Conservation (phyloP, 1,140 invertebrate species). For the Neodiprion virginianus region DNA sequence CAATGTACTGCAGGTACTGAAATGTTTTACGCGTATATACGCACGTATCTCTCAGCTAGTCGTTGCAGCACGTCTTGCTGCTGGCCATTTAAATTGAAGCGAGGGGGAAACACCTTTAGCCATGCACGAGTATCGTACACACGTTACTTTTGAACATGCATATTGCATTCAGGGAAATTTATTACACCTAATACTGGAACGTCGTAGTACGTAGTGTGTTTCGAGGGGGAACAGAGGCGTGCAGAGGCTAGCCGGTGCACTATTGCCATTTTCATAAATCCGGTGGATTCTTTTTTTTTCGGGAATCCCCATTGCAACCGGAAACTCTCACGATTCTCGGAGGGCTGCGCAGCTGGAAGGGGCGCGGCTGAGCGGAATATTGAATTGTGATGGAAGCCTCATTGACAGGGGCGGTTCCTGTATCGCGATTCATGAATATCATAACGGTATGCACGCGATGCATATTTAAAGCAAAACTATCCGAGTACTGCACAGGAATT, state of each 20-base stretch:
- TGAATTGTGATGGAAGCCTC: background rate
- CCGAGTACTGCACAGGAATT: background rate
- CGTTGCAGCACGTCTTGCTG: too few species aligned
- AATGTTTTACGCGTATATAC: too few species aligned
- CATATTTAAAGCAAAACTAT: background rate
- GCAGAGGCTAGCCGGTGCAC: background rate
- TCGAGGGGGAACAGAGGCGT: background rate
- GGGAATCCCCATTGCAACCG: slow-evolving; percentile 1
- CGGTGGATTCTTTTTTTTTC: background rate
- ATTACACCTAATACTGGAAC: background rate
- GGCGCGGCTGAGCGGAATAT: slow-evolving; percentile 3
- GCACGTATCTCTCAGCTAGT: too few species aligned
- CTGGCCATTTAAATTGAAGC: too few species aligned
- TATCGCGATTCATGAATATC: background rate
- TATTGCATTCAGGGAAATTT: background rate
- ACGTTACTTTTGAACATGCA: background rate
- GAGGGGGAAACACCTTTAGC: too few species aligned
- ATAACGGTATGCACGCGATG: background rate
- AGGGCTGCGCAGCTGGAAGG: background rate
- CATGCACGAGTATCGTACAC: too few species aligned
- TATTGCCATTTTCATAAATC: slow-evolving; percentile 6
- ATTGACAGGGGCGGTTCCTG: background rate
- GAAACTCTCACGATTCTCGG: background rate
- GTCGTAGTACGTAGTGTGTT: background rate
- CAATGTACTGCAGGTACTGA: too few species aligned